Evolutionary conservation across 2,888 invertebrate genomes (phyloP).

Genomic region (Halocaridina rubra): DNA sequence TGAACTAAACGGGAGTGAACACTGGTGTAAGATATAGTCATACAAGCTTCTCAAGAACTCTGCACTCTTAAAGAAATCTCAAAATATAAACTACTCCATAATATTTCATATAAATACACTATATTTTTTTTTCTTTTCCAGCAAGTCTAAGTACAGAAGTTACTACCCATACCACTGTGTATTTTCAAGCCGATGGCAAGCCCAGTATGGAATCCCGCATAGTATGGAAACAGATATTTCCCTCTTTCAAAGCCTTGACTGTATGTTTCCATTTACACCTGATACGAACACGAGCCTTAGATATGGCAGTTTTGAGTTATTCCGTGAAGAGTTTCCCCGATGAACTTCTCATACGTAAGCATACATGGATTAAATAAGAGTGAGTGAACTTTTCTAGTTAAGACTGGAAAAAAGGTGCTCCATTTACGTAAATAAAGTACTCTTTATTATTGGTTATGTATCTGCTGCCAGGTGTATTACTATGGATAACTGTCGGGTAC

Average conservation of each 20-base stretch:
- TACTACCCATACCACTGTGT: background rate
- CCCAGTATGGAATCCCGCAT: conserved; percentile 19
- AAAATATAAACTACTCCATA: too few relatives aligned
- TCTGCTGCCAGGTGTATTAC: background rate
- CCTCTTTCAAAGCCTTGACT: conserved; percentile 26
- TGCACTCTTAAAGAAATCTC: too few relatives aligned
- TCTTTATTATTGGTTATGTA: background rate
- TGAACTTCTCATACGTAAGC: conserved; percentile 48
- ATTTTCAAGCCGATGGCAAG: conserved; percentile 20
- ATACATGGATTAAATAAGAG: background rate
- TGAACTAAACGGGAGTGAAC: too few relatives aligned
- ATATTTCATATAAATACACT: too few relatives aligned
- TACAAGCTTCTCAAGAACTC: too few relatives aligned
- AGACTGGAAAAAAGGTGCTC: background rate
- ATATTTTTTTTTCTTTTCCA: background rate
- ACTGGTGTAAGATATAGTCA: too few relatives aligned
- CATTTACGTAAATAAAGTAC: background rate
- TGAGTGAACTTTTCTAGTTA: background rate
- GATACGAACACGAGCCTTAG: conserved; percentile 13
- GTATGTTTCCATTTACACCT: conserved; percentile 40
- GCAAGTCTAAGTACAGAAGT: background rate
- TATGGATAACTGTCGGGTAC: too few relatives aligned
- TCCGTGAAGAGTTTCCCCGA: conserved; percentile 41
- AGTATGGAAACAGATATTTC: conserved; percentile 14
- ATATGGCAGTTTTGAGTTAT: conserved; percentile 50